phyloP scores from a whole-genome alignment of 1,140 invertebrate genomes.

The Lepidurus apus region DNA sequence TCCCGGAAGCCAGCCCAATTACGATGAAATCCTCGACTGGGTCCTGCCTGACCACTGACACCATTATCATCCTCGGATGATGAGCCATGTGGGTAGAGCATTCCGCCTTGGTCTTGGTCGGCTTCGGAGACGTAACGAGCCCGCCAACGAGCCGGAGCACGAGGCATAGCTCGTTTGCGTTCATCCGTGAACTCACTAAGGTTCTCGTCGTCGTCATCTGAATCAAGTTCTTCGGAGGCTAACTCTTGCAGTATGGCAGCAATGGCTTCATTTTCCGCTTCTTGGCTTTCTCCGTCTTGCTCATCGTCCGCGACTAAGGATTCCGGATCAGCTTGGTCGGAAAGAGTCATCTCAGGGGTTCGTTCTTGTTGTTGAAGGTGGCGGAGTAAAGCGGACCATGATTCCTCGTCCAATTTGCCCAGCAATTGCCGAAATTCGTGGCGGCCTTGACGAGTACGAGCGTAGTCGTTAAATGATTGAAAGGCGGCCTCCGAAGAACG shows the following conservation, averaged over 20 bases:
- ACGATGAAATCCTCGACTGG: not conserved
- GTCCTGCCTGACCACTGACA: not conserved
- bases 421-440: not conserved
- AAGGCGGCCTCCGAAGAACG: not conserved
- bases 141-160: not conserved
- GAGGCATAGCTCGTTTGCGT: not conserved
- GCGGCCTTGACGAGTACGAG: not conserved
- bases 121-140: not conserved
- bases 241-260: not conserved
- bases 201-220: not conserved
- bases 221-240: not conserved
- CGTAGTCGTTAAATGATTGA: not conserved
- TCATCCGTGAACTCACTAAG: not conserved
- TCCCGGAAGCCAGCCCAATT: not conserved
- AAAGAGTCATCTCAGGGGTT: not conserved
- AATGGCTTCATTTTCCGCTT: not conserved
- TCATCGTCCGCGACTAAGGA: not conserved
- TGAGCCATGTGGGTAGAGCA: not conserved
- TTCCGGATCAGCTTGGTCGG: not conserved
- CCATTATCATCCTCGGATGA: not conserved
- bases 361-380: not conserved
- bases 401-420: not conserved
- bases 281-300: not conserved
- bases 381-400: not conserved
- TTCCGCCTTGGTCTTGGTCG: not conserved